Conservation (phyloP, 2,888 invertebrate species). For the Octonoba sinensis region DNA sequence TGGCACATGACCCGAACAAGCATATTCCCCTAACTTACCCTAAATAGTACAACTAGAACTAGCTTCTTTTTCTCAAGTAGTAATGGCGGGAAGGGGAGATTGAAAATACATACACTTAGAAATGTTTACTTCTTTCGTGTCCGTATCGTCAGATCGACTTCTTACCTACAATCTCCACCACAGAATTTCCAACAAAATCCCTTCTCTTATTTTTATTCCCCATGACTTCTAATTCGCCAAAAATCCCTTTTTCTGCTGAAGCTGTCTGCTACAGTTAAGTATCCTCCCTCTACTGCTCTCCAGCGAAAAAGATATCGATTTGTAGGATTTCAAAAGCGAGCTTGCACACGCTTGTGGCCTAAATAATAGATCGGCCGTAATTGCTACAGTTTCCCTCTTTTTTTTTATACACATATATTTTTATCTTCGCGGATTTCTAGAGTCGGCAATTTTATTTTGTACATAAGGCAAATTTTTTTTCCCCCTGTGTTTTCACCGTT, state of each 20-base stretch:
- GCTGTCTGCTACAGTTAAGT: slow-evolving; percentile 42
- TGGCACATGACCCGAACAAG: too few relatives aligned
- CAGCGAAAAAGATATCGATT: slow-evolving; percentile 31
- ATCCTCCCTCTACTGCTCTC: slow-evolving; percentile 5
- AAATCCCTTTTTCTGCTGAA: slow-evolving; percentile 26
- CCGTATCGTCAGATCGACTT: too few relatives aligned
- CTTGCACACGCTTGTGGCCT: slow-evolving; percentile 17
- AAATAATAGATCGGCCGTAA: slow-evolving; percentile 56
- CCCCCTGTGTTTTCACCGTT: neutral
- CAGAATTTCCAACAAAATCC: slow-evolving; percentile 10
- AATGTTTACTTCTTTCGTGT: too few relatives aligned
- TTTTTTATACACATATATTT: neutral
- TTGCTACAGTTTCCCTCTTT: slow-evolving; percentile 19
- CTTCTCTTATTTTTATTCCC: slow-evolving; percentile 28
- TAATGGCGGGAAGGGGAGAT: too few relatives aligned
- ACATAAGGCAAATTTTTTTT: slow-evolving; percentile 34
- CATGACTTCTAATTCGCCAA: slow-evolving; percentile 33
- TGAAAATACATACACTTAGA: too few relatives aligned
- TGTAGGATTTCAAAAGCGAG: neutral
- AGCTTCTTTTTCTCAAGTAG: too few relatives aligned
- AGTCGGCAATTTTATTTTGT: slow-evolving; percentile 31
- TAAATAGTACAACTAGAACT: too few relatives aligned
- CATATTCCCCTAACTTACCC: too few relatives aligned
- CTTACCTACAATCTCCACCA: slow-evolving; percentile 15
- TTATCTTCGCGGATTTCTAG: neutral